Percentiles rank a stretch among this genome's conserved stretches.
Evolutionary conservation across 2,888 invertebrate species (phyloP).

Genomic region (Chrysolina haemoptera): DNA sequence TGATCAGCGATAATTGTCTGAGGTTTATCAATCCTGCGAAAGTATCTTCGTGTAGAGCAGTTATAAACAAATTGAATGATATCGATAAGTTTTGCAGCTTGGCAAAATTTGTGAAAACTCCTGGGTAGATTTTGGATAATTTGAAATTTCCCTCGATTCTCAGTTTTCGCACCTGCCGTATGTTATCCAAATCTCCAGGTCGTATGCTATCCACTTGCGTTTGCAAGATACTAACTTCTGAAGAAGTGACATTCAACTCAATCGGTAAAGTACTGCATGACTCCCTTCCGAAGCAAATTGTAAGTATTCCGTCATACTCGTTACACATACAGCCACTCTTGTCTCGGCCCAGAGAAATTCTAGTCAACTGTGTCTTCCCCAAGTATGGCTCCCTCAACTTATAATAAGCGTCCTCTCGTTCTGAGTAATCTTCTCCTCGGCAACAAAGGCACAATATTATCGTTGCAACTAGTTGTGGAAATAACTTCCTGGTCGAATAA

Average conservation of each 20-base stretch:
- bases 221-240: slow-evolving; percentile 70
- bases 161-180: slow-evolving; percentile 68
- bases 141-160: slow-evolving; percentile 74
- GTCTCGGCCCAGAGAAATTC: slow-evolving; percentile 40
- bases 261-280: slow-evolving; percentile 72
- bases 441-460: background rate
- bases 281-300: slow-evolving; percentile 73
- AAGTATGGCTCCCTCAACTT: background rate
- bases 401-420: slow-evolving; percentile 1
- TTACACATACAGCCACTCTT: slow-evolving; percentile 72
- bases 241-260: slow-evolving; percentile 68
- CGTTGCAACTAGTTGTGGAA: background rate
- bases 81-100: slow-evolving; percentile 72
- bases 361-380: background rate
- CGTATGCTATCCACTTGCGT: slow-evolving; percentile 70
- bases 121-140: slow-evolving; percentile 70
- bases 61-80: slow-evolving; percentile 72
- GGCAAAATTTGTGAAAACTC: slow-evolving; percentile 71
- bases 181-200: slow-evolving; percentile 68
- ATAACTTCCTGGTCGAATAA: background rate
- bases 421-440: background rate
- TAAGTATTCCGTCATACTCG: slow-evolving; percentile 65
- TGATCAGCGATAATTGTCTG: slow-evolving; percentile 71
- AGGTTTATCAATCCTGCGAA: slow-evolving; percentile 73
- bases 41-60: slow-evolving; percentile 67